Evolutionary conservation across 92 coral and sea anemone genomes (phyloP), one percentile per base, ranked within the genome.

Genomic region (Zoanthus sociatus): DNA sequence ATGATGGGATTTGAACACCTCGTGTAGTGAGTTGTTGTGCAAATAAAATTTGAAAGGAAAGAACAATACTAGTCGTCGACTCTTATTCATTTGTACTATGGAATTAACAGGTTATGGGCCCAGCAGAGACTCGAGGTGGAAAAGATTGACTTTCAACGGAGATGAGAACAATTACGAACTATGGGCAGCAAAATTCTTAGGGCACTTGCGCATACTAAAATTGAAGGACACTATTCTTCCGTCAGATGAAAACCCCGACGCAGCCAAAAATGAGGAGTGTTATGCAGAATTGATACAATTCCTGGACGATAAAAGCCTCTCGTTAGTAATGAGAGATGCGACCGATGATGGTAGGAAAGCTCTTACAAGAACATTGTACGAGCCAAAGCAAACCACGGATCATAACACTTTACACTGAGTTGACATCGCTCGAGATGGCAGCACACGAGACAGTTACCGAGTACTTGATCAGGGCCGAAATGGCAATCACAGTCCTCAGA

Each of bases 261-360:
- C 75, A 63, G 63, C 76, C n/a, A 66, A 77, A 37, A 89, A 85
- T 11, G 89, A 44, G 46, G 92, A 77, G 20, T 78, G 86, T 26
- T 90, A 72, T 31, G 88, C 84, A 7, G 88, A 86, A 66, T 21
- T 90, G 4, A 78, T 89, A 67, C 92, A 78, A 6, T 78, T 69
- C 56, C 77, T 78, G 9, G 90, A 86, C 76, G 78, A 90, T 50
- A 79, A 42, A 58, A 79, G 88, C 68, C 83, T 79, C 7, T 47
- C 88, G 17, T 83, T 86, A 13, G 45, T 87, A n/a, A 86, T 90
- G 87, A 45, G 93, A 70, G 93, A 90, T 54, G 90, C 93, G 0
- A 5, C 20, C 9, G 93, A 90, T 30, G 93, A 90, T 17, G 71
- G 89, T 1, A 68, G 89, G 50, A 71, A 70, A 56, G 92, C 82